Evolutionary conservation across 2,797 vertebrate species (phyloP).

Genomic region (Cuniculus paca): DNA sequence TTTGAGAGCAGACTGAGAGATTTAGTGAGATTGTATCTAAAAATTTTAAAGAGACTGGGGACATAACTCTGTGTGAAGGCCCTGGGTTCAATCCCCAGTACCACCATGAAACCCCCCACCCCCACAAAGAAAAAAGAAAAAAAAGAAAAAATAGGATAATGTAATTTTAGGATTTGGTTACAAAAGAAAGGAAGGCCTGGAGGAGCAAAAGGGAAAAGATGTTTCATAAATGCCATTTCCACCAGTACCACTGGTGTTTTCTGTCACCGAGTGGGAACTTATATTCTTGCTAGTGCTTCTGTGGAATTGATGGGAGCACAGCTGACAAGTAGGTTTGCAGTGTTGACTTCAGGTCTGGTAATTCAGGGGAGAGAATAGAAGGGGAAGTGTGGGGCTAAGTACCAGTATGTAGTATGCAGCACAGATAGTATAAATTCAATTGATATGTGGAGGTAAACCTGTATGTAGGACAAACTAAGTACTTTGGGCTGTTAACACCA

Average conservation of each 20-base stretch:
- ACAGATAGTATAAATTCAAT: conserved; percentile 34
- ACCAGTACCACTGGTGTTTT: neutral
- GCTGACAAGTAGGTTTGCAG: neutral
- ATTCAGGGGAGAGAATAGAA: neutral
- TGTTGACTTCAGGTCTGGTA: neutral
- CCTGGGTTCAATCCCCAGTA: neutral
- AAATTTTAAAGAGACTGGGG: neutral
- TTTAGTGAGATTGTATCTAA: neutral
- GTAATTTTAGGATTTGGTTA: conserved; percentile 27
- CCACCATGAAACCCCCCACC: neutral
- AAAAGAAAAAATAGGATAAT: neutral
- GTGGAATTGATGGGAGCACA: neutral
- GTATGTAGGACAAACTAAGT: conserved; percentile 21
- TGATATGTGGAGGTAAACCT: conserved; percentile 22
- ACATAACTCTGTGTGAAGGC: neutral
- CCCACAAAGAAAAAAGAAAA: neutral
- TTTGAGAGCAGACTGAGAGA: neutral
- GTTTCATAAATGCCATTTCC: neutral
- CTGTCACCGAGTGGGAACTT: neutral
- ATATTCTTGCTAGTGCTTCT: neutral
- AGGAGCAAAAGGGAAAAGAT: neutral
- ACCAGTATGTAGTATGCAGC: neutral
- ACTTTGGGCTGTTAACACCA: conserved; percentile 23
- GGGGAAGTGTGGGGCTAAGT: neutral
- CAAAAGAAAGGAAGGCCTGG: neutral